Base-by-base conservation (phyloP, 37 sponge, comb jelly and placozoan genomes). In the Cliona cf. orientalis region DNA sequence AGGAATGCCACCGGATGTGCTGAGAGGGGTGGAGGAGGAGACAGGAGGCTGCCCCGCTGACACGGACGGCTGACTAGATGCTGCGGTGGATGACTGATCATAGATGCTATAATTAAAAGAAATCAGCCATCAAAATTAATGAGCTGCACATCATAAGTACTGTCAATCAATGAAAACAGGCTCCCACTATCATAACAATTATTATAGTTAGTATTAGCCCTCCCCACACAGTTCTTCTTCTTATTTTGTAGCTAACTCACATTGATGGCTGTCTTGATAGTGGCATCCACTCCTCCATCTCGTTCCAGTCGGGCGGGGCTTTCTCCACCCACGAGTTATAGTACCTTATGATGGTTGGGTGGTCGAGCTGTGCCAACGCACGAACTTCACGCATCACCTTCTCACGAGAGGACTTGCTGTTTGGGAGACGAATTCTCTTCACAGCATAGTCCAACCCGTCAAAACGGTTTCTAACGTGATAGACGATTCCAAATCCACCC, bases 401-500 rank as follows among this genome's bases (percentile, higher is more conserved):
- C 61, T 86, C 92, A 26, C 84, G 66, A 12, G 86, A 84, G 2
- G 57, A 42, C 28, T 63, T 79, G 29, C 75, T 85, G 19, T 32
- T 22, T 1, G 92, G 92, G 33, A 97, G 84, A 39, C 75, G 69
- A 58, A 97, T 91, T 34, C 84, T 81, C 80, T 97, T 97, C 33
- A 97, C 64, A 0, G 97, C 97, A 78, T 97, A 97, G 19, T 90
- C 82, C 17, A 82, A 64, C 5, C 78, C 88, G 60, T 94, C 92
- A n/a, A 86, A 53, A 59, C 71, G 84, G 64, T 97, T 84, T 22
- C 66, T 57, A 12, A 83, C 95, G 46, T 91, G 86, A 57, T 91
- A 94, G 46, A 97, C 97, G 5, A 90, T 84, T 11, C 95, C 97
- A 85, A 90, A 97, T 1, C 95, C 97, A 57, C 97, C 97, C 39